Evolutionary conservation across 2,888 invertebrate genomes (phyloP), one percentile per base, ranked within the genome.

Genomic region (Drosophila nr. perissopoda): DNA sequence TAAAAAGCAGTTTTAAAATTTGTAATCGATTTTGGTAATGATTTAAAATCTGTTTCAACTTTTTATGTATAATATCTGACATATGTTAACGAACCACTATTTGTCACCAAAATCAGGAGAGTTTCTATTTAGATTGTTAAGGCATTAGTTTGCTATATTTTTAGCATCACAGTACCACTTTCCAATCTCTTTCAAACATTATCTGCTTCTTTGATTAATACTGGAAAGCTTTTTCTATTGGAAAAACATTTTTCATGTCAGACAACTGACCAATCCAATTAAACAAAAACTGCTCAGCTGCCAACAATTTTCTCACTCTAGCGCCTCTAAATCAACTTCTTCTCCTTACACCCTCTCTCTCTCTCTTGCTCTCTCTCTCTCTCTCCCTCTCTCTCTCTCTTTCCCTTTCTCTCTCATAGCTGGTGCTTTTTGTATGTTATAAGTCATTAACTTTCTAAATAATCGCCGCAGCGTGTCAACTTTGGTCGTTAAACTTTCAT

Each of bases 391-490:
- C 36, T 36, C 52, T 48, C 10, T 34, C 31, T 33, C 53, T 48
- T 67, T 62, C 53, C 49, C 57, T 53, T 57, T 48, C 45, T 18
- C 53, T n/a, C 45, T 40, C 60, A 45, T 69, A 53, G 69, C 68
- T 76, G 34, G 42, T 48, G 58, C 63, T 65, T 66, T 76, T 69
- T 87, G 85, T 78, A 75, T 87, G 90, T 85, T 87, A 89, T 87
- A 90, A 87, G 90, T 87, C 90, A 90, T 87, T 87, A 87, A 90
- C 89, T 87, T 87, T 87, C 90, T 87, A 87, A 87, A 87, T 87
- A 87, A 87, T 87, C 90, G 87, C 89, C 89, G 82, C 87, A 89
- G 90, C 89, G 87, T 87, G 87, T 87, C 87, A 87, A 87, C 90
- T 87, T 87, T 87, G 87, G 87, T 87, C 87, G 87, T 87, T 87